Percentiles rank a stretch among this genome's conserved stretches.
Evolutionary conservation across 2,797 vertebrate species (phyloP).

Genomic region (Columba guinea): DNA sequence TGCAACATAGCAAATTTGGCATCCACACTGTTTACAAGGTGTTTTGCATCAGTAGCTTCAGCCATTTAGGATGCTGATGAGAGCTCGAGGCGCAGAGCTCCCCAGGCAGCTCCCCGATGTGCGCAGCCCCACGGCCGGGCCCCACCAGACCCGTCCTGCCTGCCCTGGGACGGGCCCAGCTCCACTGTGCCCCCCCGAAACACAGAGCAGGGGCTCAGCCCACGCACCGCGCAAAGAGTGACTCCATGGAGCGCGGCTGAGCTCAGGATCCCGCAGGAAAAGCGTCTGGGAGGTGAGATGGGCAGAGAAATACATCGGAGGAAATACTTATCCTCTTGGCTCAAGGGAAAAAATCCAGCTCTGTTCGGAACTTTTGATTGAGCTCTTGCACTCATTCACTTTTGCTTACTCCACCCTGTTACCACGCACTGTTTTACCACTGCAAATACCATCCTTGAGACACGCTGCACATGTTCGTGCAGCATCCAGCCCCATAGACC

Average conservation of each 20-base stretch:
- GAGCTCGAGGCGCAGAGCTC: neutral
- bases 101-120: accelerated
- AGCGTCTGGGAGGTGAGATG: neutral
- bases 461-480: neutral
- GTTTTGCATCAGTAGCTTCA: neutral
- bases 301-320: neutral
- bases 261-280: neutral
- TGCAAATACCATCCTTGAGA: neutral
- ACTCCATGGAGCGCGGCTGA: neutral
- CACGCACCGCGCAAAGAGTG: accelerated
- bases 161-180: neutral
- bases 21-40: neutral
- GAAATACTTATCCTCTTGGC: neutral
- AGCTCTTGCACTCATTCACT: neutral
- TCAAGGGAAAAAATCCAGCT: neutral
- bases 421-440: neutral
- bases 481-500: neutral
- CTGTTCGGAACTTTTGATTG: neutral
- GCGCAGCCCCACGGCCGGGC: accelerated
- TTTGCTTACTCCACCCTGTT: neutral
- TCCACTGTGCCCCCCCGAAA: neutral
- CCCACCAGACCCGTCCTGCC: accelerated
- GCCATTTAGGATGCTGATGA: neutral
- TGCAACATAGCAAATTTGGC: neutral
- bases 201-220: neutral